These are phyloP conservation scores for Pyrochroa serraticornis DNA, from an alignment of 2,888 invertebrate species.

Conservation along the genomic window DNA sequence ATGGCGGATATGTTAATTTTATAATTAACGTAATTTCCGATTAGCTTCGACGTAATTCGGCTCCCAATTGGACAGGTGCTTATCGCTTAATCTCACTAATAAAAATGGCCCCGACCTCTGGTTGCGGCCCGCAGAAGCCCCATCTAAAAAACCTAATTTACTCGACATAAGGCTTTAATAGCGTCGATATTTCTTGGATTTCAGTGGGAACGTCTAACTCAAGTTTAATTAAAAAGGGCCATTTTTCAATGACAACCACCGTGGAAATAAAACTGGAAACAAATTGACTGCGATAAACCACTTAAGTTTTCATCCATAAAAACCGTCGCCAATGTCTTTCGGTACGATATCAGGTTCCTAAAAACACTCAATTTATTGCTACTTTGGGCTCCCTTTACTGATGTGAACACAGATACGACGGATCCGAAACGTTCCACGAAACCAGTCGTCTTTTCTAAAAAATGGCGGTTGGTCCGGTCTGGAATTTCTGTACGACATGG, in stretches of 20 bases:
- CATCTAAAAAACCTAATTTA: slow-evolving; percentile 27
- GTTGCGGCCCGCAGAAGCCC: background rate
- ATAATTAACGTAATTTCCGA: background rate
- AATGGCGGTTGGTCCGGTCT: slow-evolving; percentile 41
- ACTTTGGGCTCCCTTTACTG: slow-evolving; percentile 45
- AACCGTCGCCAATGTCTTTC: slow-evolving; percentile 34
- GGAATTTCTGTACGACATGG: slow-evolving; percentile 41
- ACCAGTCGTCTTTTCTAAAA: slow-evolving; percentile 45
- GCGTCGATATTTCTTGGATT: slow-evolving; percentile 32
- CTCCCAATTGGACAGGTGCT: slow-evolving; percentile 13
- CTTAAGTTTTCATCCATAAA: slow-evolving; percentile 35
- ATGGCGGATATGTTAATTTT: no score
- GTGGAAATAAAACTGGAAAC: slow-evolving; percentile 38
- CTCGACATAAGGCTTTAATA: slow-evolving; percentile 25
- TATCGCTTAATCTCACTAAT: slow-evolving; percentile 21
- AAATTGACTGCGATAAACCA: slow-evolving; percentile 46
- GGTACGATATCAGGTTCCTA: slow-evolving; percentile 42
- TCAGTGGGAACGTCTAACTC: slow-evolving; percentile 25
- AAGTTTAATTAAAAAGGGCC: slow-evolving; percentile 35
- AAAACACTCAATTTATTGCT: slow-evolving; percentile 50
- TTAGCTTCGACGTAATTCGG: background rate
- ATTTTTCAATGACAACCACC: slow-evolving; percentile 32
- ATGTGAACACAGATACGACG: slow-evolving; percentile 31
- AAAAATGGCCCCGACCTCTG: slow-evolving; percentile 15
- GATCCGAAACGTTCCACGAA: slow-evolving; percentile 41